A percentile compares a stretch with the other conserved stretches of the same genome.
These are phyloP conservation scores for Lasius platythorax DNA, from an alignment of 2,888 invertebrate genomes.

Conservation along the genomic window DNA sequence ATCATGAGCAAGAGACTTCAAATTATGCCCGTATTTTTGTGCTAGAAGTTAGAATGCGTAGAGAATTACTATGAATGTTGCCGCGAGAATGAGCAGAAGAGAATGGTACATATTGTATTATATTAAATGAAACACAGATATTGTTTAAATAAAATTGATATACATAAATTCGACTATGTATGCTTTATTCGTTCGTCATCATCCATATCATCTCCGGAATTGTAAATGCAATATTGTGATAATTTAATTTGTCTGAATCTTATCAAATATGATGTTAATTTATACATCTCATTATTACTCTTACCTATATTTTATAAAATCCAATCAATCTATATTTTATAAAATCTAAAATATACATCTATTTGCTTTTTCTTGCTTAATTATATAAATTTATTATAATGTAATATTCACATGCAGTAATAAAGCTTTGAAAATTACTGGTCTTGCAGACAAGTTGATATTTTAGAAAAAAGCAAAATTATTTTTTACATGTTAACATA, in stretches of 20 bases:
- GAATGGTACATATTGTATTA: conserved; percentile 82
- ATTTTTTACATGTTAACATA: background rate
- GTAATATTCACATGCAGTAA: background rate
- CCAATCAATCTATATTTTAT: background rate
- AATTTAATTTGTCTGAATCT: background rate
- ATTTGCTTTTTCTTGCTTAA: background rate
- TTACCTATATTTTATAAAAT: background rate
- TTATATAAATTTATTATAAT: background rate
- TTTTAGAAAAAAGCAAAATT: background rate
- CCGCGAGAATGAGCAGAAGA: conserved; percentile 68
- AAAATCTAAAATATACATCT: too few species aligned
- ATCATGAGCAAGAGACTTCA: conserved; percentile 65
- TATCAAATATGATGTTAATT: background rate
- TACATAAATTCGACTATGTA: conserved; percentile 66
- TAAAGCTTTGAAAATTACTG: background rate
- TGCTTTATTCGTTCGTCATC: background rate
- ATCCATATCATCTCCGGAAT: background rate
- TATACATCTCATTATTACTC: background rate
- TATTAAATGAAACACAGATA: conserved; percentile 82
- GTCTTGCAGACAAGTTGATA: background rate
- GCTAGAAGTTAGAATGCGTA: conserved; percentile 75
- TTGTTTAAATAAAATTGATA: conserved; percentile 85
- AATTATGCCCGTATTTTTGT: conserved; percentile 81
- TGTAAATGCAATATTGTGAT: background rate
- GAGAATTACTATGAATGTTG: conserved; percentile 71